Evolutionary conservation across 2,113 vertebrate genomes (phyloP), one percentile per base, ranked within the genome.

Genomic region (Bagarius yarrelli): DNA sequence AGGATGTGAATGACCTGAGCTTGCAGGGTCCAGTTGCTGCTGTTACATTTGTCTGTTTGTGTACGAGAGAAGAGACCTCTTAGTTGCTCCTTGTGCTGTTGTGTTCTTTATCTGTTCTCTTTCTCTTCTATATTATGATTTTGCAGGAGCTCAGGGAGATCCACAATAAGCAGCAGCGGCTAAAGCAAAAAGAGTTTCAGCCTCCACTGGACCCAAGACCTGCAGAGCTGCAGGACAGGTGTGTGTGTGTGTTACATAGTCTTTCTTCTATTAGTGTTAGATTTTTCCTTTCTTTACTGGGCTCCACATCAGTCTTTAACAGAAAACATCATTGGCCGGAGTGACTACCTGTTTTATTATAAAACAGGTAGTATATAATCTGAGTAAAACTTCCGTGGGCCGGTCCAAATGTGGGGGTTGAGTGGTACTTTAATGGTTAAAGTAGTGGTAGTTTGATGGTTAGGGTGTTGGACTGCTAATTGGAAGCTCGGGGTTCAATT

Each of bases 111-210:
- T 81, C 59, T 73, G 86, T 86, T 69, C 86, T 86, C 88, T 87
- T 87, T 44, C 36, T 32, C 25, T 13, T 6, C 30, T 40, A 4
- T 21, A 86, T 79, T 82, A 82, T 90, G 82, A 25, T 88, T 63
- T 90, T 91, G 47, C 90, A 99, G 98, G 98, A 99, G 83, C 92
- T 99, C 86, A 92, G 96, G 88, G 98, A 98, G 91, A 97, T 96
- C 86, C 96, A 98, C 85, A 95, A 87, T 87, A 96, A 95, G 63
- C 96, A 98, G 88, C 97, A 98, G 81, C 90, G 96, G 55, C 95
- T 96, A 89, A 98, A 95, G 82, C 97, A 97, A 83, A 96, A 94
- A 85, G 91, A 89, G 32, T n/a, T 90, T 78, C 91, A 93, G 13
- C 13, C 81, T 0, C 73, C 86, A 0, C 71, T 34, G 2, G 89